These are phyloP conservation scores for honey bee (Apis mellifera) DNA, from an alignment of 1,140 invertebrate genomes.

Conservation along the genomic window DNA sequence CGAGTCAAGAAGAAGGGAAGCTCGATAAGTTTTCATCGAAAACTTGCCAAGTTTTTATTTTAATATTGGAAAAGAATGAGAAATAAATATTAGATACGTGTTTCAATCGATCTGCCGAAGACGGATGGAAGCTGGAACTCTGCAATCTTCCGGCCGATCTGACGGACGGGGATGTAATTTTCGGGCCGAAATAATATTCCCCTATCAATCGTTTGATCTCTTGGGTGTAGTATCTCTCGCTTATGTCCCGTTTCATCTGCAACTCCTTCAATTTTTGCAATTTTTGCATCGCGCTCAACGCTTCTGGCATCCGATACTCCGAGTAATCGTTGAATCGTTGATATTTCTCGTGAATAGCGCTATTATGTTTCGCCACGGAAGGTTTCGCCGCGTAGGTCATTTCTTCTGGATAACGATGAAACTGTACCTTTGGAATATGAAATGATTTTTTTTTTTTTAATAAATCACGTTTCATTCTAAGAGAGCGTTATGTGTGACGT, in stretches of 20 bases:
- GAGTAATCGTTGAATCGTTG: conserved; percentile 3
- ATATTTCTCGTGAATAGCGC: not conserved
- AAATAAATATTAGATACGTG: not conserved
- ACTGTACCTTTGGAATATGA: not conserved
- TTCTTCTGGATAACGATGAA: not conserved
- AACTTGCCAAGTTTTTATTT: too few relatives aligned
- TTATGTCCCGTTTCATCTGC: conserved; percentile 52
- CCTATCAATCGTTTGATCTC: conserved; percentile 59
- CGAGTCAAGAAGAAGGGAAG: too few relatives aligned
- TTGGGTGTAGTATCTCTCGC: conserved; percentile 61
- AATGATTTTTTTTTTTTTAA: not conserved
- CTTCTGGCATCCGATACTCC: conserved; percentile 20
- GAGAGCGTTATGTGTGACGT: not conserved
- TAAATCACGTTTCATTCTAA: not conserved
- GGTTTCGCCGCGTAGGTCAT: not conserved
- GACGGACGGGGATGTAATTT: not conserved
- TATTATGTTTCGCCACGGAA: not conserved
- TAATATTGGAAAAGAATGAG: too few relatives aligned
- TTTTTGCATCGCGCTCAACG: conserved; percentile 44
- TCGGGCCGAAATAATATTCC: conserved; percentile 43
- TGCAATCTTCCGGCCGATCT: not conserved
- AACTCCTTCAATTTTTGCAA: conserved; percentile 56
- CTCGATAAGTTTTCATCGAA: too few relatives aligned
- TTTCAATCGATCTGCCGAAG: not conserved
- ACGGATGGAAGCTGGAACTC: conserved; percentile 25